A percentile compares a stretch with the other conserved stretches of the same genome.
Conservation (phyloP, 2,113 vertebrate species). For the Tetrax tetrax region DNA sequence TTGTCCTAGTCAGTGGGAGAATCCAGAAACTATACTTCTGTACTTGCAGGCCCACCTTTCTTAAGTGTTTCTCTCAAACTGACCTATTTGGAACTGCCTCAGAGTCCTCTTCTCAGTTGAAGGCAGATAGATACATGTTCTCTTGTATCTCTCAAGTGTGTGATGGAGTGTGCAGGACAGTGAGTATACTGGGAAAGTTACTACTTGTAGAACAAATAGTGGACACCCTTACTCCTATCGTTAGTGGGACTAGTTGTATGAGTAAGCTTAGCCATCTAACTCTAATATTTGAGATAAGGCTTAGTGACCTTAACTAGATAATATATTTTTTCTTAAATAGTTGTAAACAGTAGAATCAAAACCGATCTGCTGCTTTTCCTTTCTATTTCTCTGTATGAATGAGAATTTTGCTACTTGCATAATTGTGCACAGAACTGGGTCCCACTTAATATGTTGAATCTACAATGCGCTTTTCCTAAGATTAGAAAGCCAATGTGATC, state of each 20-base stretch:
- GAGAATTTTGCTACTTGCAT: neutral
- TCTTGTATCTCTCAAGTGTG: neutral
- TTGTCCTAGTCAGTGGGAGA: neutral
- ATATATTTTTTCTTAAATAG: neutral
- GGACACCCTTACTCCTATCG: neutral
- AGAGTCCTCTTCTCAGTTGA: neutral
- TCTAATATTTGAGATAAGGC: neutral
- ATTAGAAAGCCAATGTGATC: neutral
- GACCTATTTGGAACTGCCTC: neutral
- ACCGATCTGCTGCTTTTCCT: neutral
- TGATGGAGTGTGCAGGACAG: neutral
- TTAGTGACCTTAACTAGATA: neutral
- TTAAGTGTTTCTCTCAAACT: neutral
- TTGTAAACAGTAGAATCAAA: neutral
- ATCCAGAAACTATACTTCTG: neutral
- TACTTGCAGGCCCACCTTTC: fast-evolving
- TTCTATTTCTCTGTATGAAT: neutral
- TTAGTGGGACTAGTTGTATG: neutral
- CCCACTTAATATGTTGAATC: neutral
- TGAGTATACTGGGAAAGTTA: neutral
- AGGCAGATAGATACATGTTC: neutral
- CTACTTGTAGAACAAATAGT: neutral
- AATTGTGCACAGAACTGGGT: neutral
- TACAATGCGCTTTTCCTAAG: neutral
- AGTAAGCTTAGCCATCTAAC: neutral